These are phyloP conservation scores for Dipodomys ordii DNA, from an alignment of 2,113 vertebrate species.

Conservation along the genomic window DNA sequence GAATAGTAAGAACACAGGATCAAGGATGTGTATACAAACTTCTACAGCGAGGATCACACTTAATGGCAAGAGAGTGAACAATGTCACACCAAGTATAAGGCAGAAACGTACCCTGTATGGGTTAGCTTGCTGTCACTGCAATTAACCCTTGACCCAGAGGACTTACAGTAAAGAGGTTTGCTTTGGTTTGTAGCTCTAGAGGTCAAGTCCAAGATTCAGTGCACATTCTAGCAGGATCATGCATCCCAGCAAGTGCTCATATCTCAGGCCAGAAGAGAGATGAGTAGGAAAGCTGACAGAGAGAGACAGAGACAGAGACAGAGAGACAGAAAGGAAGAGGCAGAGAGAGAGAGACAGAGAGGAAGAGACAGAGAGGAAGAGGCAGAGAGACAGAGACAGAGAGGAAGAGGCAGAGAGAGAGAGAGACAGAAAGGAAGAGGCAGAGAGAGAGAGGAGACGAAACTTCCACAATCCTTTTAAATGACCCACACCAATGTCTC, in stretches of 20 bases:
- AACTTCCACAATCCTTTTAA: not conserved
- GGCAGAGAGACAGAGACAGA: not conserved
- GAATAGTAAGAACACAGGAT: no score
- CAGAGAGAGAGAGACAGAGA: not conserved
- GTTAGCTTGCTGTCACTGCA: no score
- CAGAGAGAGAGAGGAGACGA: not conserved
- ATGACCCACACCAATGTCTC: not conserved
- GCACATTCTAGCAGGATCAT: no score
- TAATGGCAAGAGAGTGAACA: not conserved
- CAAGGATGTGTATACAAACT: no score
- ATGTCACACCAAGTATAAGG: fast-evolving
- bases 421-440: no score
- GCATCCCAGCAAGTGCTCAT: not conserved
- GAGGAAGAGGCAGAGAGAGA: no score
- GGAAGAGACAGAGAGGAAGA: no score
- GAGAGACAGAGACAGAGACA: no score
- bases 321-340: no score
- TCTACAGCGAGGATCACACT: no score
- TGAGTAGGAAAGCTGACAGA: not conserved
- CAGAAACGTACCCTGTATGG: fast-evolving
- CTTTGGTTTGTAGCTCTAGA: not conserved
- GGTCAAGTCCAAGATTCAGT: not conserved
- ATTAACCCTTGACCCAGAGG: not conserved
- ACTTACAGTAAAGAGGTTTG: not conserved
- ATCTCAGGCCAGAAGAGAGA: not conserved